These are phyloP conservation scores for Lordiphosa fenestrarum DNA, from an alignment of 2,888 invertebrate genomes.

Conservation along the genomic window DNA sequence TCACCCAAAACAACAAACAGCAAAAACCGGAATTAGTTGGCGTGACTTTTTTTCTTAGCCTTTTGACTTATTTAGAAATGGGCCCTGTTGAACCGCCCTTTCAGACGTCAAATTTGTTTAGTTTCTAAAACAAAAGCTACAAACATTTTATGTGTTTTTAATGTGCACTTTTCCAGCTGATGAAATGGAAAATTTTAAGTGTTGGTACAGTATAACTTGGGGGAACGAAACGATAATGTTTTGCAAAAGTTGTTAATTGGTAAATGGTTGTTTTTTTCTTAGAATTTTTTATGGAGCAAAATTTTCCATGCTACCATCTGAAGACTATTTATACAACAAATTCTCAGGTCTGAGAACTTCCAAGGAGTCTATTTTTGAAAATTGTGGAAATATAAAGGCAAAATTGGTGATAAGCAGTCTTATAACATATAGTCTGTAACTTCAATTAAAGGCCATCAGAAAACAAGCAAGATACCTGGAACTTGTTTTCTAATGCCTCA, in stretches of 20 bases:
- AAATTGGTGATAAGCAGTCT: no score
- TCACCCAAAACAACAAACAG: conserved; percentile 20
- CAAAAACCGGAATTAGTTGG: conserved; percentile 19
- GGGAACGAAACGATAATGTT: neutral
- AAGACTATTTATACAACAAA: no score
- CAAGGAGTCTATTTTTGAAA: no score
- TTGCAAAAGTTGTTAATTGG: conserved; percentile 4
- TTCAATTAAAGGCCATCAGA: no score
- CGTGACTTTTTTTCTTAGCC: conserved; percentile 11
- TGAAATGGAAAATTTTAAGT: conserved; percentile 36
- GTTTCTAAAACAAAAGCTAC: conserved; percentile 11
- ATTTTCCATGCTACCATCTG: no score
- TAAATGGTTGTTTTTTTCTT: neutral
- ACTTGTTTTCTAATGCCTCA: no score
- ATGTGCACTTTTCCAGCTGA: conserved; percentile 25
- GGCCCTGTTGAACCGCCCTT: conserved; percentile 1
- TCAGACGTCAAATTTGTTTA: conserved; percentile 8
- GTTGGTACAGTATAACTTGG: neutral
- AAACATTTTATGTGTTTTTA: conserved; percentile 47
- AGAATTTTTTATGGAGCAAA: no score
- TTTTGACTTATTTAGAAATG: conserved; percentile 7
- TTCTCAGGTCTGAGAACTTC: no score
- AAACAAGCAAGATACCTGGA: no score
- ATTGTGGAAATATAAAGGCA: no score
- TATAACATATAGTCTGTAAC: no score